Percentiles rank a stretch among this genome's conserved stretches.
phyloP scores from a whole-genome alignment of 2,888 invertebrate species.

The Rhopalosiphum nymphaeae region DNA sequence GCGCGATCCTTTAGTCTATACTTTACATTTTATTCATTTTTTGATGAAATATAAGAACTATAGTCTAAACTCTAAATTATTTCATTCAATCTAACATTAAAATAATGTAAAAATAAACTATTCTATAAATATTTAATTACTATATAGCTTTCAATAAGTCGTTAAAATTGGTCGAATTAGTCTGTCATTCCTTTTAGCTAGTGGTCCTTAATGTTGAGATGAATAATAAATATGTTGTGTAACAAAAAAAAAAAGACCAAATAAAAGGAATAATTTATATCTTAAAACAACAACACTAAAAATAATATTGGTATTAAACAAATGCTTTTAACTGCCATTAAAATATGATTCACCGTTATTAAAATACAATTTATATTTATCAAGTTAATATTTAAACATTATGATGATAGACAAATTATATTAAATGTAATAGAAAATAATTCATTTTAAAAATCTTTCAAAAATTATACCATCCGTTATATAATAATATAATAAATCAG shows the following conservation, averaged over 20 bases:
- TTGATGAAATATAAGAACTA: background rate
- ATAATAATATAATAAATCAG: background rate
- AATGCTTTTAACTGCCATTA: background rate
- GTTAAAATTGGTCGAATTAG: slow-evolving; percentile 21
- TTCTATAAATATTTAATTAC: slow-evolving; percentile 14
- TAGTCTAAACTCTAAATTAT: background rate
- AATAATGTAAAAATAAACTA: background rate
- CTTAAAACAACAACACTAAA: background rate
- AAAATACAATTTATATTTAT: background rate
- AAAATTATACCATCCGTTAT: background rate
- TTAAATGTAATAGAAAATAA: background rate
- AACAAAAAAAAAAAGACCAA: background rate
- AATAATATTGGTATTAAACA: background rate
- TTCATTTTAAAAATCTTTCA: background rate
- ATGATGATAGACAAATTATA: background rate
- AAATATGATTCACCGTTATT: background rate
- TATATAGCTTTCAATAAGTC: background rate
- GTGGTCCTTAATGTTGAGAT: background rate
- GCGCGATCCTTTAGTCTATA: background rate
- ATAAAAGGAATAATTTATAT: background rate
- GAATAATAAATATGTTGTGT: background rate
- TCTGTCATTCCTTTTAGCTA: background rate
- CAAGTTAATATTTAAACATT: background rate
- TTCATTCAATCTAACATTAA: background rate
- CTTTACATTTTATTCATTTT: background rate